Evolutionary conservation across 2,888 invertebrate species (phyloP).

Genomic region (Agonum fuliginosum): DNA sequence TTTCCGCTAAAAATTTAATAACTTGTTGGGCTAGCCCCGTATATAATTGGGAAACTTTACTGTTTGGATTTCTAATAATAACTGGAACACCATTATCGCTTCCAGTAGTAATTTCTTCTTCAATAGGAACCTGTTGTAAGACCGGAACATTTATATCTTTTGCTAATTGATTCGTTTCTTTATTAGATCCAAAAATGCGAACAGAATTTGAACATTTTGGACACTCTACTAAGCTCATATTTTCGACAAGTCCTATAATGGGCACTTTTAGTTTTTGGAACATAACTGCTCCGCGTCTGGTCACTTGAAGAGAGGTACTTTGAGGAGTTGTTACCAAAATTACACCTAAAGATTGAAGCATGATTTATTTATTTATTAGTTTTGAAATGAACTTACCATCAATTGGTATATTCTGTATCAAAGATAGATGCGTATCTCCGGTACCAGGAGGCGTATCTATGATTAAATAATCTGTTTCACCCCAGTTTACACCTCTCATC

Average conservation of each 20-base stretch:
- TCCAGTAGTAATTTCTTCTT: constrained; percentile 80
- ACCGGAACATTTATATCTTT: constrained; percentile 80
- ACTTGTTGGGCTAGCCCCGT: constrained; percentile 50
- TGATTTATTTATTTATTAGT: too few species aligned
- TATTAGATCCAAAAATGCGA: constrained; percentile 82
- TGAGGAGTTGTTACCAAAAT: constrained; percentile 96
- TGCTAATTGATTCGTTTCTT: constrained; percentile 76
- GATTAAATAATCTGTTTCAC: constrained; percentile 88
- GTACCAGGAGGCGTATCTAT: constrained; percentile 98
- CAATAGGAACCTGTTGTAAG: constrained; percentile 84
- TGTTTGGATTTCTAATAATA: constrained; percentile 79
- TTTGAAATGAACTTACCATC: too few species aligned
- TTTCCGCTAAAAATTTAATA: constrained; percentile 39
- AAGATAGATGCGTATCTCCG: constrained; percentile 94
- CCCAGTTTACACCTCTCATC: constrained; percentile 92
- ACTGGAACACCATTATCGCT: constrained; percentile 86
- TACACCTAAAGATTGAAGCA: constrained; percentile 76
- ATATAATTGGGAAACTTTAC: constrained; percentile 55
- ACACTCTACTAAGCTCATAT: constrained; percentile 90
- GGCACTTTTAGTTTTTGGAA: constrained; percentile 88
- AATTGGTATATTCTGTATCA: constrained; percentile 91
- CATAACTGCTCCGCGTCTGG: constrained; percentile 90
- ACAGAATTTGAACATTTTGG: constrained; percentile 84
- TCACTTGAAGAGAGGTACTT: constrained; percentile 89
- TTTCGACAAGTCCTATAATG: constrained; percentile 91